phyloP scores from a whole-genome alignment of 1,140 invertebrate genomes.

The Drosophila guanche region DNA sequence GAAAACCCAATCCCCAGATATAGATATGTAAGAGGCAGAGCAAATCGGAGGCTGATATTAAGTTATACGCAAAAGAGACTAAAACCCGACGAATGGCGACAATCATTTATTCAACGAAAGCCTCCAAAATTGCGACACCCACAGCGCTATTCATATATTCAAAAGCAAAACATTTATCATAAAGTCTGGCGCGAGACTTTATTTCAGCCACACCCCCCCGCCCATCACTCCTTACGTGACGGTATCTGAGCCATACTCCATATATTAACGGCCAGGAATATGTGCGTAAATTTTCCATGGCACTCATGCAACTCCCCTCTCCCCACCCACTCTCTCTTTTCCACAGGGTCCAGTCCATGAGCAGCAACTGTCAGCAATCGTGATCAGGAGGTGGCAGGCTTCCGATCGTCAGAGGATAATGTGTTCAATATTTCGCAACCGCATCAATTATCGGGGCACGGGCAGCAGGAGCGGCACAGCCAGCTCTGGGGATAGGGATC shows the following conservation, averaged over 20 bases:
- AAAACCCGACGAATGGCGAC: conserved; percentile 30
- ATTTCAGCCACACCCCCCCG: conserved; percentile 7
- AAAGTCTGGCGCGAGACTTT: conserved; percentile 43
- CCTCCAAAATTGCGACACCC: conserved; percentile 64
- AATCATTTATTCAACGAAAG: conserved; percentile 72
- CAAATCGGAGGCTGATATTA: conserved; percentile 57
- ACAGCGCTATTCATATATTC: conserved; percentile 76
- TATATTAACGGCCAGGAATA: conserved; percentile 30
- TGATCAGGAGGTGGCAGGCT: conserved; percentile 34
- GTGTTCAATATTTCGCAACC: conserved; percentile 83
- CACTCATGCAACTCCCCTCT: conserved; percentile 3
- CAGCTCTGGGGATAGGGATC: conserved; percentile 9
- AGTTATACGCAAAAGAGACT: conserved; percentile 67
- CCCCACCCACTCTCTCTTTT: conserved; percentile 20
- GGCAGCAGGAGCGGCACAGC: conserved; percentile 54
- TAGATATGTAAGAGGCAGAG: neutral
- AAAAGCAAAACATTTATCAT: conserved; percentile 72
- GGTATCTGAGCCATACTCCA: neutral
- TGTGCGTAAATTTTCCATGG: conserved; percentile 43
- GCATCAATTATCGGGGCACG: conserved; percentile 80
- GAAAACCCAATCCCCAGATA: conserved; percentile 36
- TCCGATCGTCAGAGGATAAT: conserved; percentile 61
- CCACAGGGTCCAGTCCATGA: conserved; percentile 49
- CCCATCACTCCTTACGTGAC: conserved; percentile 10
- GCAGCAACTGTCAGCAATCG: conserved; percentile 25